Evolutionary conservation across 2,113 vertebrate genomes (phyloP).

Genomic region (Nycticryphes semicollaris): DNA sequence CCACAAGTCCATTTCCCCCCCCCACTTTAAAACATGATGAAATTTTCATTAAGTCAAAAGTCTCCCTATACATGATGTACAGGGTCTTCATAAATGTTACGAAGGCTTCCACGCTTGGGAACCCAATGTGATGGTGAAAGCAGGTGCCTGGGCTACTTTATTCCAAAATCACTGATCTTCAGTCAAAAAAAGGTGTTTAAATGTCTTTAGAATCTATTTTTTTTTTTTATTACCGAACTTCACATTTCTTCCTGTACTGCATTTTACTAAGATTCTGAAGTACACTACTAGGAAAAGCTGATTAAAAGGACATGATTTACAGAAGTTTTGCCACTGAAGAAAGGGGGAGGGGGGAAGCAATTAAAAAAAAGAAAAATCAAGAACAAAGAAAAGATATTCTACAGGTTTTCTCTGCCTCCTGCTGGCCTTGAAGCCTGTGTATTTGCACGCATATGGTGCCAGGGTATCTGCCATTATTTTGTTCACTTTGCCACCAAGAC

Average conservation of each 20-base stretch:
- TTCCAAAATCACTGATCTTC: not conserved
- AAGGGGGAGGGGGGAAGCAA: accelerated
- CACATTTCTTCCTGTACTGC: constrained; percentile 31
- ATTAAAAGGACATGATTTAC: constrained; percentile 41
- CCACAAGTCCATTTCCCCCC: not conserved
- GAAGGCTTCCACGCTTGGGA: not conserved
- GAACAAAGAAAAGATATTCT: not conserved
- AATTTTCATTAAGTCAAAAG: not conserved
- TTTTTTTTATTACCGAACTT: not conserved
- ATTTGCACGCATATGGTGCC: not conserved
- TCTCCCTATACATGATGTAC: not conserved
- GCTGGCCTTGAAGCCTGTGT: not conserved
- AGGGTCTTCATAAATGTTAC: not conserved
- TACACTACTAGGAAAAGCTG: constrained; percentile 13
- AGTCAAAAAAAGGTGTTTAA: constrained; percentile 11
- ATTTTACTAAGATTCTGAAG: constrained; percentile 57
- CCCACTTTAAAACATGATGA: not conserved
- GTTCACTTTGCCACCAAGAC: not conserved
- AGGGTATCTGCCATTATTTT: not conserved
- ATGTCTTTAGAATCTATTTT: constrained; percentile 28
- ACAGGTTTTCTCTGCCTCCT: constrained; percentile 38
- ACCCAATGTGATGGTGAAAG: constrained; percentile 9
- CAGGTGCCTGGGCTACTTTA: not conserved
- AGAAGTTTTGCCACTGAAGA: not conserved
- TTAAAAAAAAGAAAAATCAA: not conserved